These are phyloP conservation scores for Eupeodes latifasciatus DNA, from an alignment of 2,888 invertebrate species.

Conservation along the genomic window DNA sequence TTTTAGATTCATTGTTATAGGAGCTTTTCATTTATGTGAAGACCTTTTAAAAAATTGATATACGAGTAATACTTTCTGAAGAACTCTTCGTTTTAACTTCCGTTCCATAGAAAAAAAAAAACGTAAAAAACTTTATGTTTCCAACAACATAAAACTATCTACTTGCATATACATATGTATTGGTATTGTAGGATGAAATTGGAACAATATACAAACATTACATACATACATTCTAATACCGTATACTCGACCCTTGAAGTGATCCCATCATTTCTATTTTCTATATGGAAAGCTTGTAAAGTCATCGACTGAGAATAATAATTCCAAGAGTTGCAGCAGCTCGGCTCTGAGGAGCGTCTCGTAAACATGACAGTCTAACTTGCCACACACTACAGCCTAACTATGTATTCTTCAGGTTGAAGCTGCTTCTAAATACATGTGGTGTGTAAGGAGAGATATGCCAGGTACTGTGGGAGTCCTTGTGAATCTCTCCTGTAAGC, in stretches of 20 bases:
- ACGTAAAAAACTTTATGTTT: not conserved
- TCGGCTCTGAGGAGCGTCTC: conserved; percentile 5
- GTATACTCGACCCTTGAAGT: conserved; percentile 30
- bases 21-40: not conserved
- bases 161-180: not conserved
- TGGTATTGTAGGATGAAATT: not conserved
- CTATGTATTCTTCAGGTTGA: conserved; percentile 9
- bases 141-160: not conserved
- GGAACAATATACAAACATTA: not conserved
- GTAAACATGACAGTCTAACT: conserved; percentile 48
- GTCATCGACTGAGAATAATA: conserved; percentile 66
- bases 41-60: not conserved
- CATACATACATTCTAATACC: conserved; percentile 10
- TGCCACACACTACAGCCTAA: conserved; percentile 9
- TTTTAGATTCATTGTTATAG: not conserved
- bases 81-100: not conserved
- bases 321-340: conserved; percentile 24
- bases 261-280: conserved; percentile 53
- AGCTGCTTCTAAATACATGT: not conserved
- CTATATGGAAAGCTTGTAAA: conserved; percentile 52
- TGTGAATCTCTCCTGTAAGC: conserved; percentile 47
- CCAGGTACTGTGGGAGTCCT: not conserved
- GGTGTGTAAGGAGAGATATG: too few species aligned
- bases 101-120: not conserved
- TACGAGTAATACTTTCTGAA: not conserved